phyloP scores from a whole-genome alignment of 1,140 invertebrate genomes.

The Bicyclus anynana region DNA sequence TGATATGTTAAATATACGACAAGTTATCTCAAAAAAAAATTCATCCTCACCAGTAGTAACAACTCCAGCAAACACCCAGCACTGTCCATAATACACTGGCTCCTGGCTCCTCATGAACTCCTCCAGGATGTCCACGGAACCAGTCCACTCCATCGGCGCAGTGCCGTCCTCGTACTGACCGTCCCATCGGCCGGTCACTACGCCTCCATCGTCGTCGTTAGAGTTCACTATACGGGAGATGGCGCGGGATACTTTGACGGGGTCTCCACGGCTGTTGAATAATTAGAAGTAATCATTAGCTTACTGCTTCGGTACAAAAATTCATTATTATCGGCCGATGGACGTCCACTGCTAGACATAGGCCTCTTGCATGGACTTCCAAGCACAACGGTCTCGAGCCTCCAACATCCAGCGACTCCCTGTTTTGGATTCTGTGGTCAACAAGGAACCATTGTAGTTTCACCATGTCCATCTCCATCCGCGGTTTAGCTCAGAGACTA shows the following conservation, averaged over 20 bases:
- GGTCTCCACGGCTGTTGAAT: conserved; percentile 80
- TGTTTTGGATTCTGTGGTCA: no score
- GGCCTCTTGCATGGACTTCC: no score
- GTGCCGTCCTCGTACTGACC: conserved; percentile 84
- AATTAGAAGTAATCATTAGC: no score
- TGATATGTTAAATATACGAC: no score
- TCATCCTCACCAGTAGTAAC: conserved; percentile 79
- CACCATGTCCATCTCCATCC: no score
- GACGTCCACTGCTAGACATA: no score
- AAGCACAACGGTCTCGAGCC: no score
- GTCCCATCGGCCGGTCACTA: conserved; percentile 85
- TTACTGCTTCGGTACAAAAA: no score
- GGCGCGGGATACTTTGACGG: conserved; percentile 82
- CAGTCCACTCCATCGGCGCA: conserved; percentile 82
- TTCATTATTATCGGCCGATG: no score
- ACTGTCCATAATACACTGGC: conserved; percentile 86
- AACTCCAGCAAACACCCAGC: conserved; percentile 88
- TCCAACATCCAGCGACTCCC: no score
- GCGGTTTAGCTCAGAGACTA: no score
- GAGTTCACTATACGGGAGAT: conserved; percentile 87
- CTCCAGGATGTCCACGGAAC: conserved; percentile 80
- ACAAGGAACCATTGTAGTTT: no score
- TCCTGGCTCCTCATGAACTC: conserved; percentile 79
- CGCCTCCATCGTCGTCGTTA: conserved; percentile 83
- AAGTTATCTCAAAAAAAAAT: neutral